Evolutionary conservation across 2,797 vertebrate species (phyloP), one percentile per base, ranked within the genome.

Genomic region (Gymnocypris eckloni): DNA sequence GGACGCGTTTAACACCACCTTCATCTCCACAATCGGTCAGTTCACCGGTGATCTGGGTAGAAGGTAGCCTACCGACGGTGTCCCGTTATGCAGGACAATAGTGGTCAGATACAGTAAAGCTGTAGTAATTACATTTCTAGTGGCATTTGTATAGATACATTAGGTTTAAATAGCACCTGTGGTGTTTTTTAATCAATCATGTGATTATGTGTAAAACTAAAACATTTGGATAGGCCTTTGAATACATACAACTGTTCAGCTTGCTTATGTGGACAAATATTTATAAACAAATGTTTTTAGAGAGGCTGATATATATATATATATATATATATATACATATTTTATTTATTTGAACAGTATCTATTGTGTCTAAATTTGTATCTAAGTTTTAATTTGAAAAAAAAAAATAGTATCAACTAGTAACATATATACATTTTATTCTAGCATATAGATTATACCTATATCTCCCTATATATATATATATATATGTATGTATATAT

Each of bases 1-100:
- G 93, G 97, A 99, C 93, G 97, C 97, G 89, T 99, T 99, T 93
- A 99, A 98, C 87, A 97, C 97, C 95, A 98, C 98, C 93, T 98
- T 98, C 95, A 99, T 98, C 91, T 99, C 98, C 91, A 98, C 98
- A 89, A 99, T 99, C 95, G 98, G 98, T 99, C 94, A 97, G 97
- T 92, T 88, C 64, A 52, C 85, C 86, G 88, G 37, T 83, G 80
- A 41, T 82, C 81, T 61, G 67, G 90, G 78, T 87, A 72, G 73
- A 79, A 56, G 85, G 83, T 91, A 33, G 33, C 33, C 33, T 33
- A 72, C 90, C 83, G 88, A 82, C 18, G 41, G 72, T 50, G 77
- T 81, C 78, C 84, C 43, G 69, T 72, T 70, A 79, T 37, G 25
- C 50, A n/a, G 83, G 83, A 79, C 75, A 79, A 70, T 79, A 79